Evolutionary conservation across 2,113 vertebrate genomes (phyloP), one percentile per base, ranked within the genome.

Genomic region (Pelusios castaneus): DNA sequence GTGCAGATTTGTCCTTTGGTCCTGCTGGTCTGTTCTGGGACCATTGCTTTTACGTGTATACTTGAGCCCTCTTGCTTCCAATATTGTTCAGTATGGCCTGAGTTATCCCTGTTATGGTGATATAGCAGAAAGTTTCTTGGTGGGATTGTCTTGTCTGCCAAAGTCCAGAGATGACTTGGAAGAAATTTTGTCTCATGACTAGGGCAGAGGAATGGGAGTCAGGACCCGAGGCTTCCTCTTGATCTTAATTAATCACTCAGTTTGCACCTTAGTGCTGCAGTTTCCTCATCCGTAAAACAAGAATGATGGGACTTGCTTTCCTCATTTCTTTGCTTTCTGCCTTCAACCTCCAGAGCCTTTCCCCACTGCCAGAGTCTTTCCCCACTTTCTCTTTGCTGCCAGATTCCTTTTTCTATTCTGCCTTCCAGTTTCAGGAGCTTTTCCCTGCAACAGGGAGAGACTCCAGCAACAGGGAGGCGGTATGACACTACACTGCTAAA

Each of bases 31-130:
- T 95, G 80, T 96, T 97, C 97, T 97, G 91, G 91, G 91, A 82
- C 89, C 83, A 80, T 76, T 29, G 85, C 34, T 95, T 93, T 92
- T 43, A 54, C 82, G 82, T 16, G 76, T 84, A 91, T 86, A 24
- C 29, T 41, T 0, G 2, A 96, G 87, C 87, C 73, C 80, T 0
- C 91, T 63, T 90, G 94, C 92, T 96, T 92, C 95, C 91, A 88
- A 96, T 90, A 89, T 41, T 88, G 93, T 96, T 96, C 93, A 92
- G 96, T 79, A 3, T 95, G 96, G 85, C 91, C 92, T 82, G 93
- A 89, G 88, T 94, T 95, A 93, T 31, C 95, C 96, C 94, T 96
- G 89, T 96, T 95, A 89, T 94, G 93, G 93, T 97, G 93, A 97
- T 95, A 93, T 84, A 96, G 95, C 96, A 96, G 89, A 80, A 94